Evolutionary conservation across 2,797 vertebrate genomes (phyloP), one percentile per base, ranked within the genome.

Genomic region (Micropoecilia bifurca): DNA sequence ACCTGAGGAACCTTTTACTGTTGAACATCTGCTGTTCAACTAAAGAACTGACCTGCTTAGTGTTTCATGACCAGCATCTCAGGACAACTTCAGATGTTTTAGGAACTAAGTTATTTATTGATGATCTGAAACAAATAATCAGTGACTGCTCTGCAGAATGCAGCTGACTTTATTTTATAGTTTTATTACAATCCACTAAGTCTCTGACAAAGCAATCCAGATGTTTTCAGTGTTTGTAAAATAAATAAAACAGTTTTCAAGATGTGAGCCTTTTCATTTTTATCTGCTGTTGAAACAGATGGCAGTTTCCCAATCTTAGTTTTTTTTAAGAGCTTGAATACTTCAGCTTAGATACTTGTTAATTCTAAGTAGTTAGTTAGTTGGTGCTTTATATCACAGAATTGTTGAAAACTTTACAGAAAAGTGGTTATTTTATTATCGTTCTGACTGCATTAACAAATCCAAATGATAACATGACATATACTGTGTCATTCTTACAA

Each of bases 11-110:
- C 66, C 10, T 18, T 45, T 43, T 6, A 1, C 22, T 45, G 22
- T 43, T 28, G 39, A 28, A 45, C 25, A 16, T 71, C 25, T 45
- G 66, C 39, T 69, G 66, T 25, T 71, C 68, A 71, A 4, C 33
- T 14, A 5, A n/a, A 45, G 66, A 71, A 71, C 41, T 28, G 68
- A 45, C 41, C 41, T 6, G 20, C 6, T 22, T 20, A 33, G 63
- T 39, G 33, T 66, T 66, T 45, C 25, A 16, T 25, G 41, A 71
- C 39, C 25, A 71, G 25, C 41, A 28, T 71, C 68, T 71, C 68
- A 71, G 68, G 68, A 71, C 91, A 97, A n/a, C 68, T 71, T 71
- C 68, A 71, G 22, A n/a, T 43, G 68, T 71, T 71, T 71, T 45
- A 71, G 10, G 20, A 45, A 45, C 41, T 71, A 71, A 45, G 45